Percentiles rank a stretch among this genome's conserved stretches.
Conservation (phyloP, 2,113 vertebrate species). For the Elachura formosa region DNA sequence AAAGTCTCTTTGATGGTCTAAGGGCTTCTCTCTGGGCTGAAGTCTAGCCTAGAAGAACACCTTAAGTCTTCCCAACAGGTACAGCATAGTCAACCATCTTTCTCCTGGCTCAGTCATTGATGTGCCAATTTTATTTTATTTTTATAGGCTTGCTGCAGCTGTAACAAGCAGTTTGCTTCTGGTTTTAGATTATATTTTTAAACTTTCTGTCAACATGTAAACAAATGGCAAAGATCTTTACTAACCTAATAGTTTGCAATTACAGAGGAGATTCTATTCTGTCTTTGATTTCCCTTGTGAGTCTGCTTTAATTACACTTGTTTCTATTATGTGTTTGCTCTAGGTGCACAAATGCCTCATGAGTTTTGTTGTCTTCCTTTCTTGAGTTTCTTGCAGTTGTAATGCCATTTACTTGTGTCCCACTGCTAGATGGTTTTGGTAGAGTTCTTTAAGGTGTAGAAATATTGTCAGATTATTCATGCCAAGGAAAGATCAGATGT, state of each 20-base stretch:
- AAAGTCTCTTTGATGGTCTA: neutral
- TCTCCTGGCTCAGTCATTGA: neutral
- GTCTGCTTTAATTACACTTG: neutral
- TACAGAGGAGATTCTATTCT: neutral
- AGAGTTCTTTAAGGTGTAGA: neutral
- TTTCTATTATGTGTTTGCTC: neutral
- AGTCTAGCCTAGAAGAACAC: neutral
- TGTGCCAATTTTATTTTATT: slow-evolving; percentile 42
- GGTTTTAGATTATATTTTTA: neutral
- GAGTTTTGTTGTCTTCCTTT: slow-evolving; percentile 16
- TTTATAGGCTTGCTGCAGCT: slow-evolving; percentile 4
- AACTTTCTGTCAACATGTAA: neutral
- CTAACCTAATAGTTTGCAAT: neutral
- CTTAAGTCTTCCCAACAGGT: neutral
- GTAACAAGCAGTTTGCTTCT: neutral
- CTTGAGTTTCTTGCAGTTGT: neutral
- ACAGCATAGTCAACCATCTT: neutral
- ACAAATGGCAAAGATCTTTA: neutral
- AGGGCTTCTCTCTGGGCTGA: neutral
- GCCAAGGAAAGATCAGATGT: neutral
- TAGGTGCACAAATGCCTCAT: neutral
- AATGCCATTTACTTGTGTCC: neutral
- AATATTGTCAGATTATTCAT: slow-evolving; percentile 15
- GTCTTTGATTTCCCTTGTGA: neutral
- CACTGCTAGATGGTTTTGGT: neutral